phyloP scores from a whole-genome alignment of 1,140 invertebrate species.

The Stegodyphus mimosarum region DNA sequence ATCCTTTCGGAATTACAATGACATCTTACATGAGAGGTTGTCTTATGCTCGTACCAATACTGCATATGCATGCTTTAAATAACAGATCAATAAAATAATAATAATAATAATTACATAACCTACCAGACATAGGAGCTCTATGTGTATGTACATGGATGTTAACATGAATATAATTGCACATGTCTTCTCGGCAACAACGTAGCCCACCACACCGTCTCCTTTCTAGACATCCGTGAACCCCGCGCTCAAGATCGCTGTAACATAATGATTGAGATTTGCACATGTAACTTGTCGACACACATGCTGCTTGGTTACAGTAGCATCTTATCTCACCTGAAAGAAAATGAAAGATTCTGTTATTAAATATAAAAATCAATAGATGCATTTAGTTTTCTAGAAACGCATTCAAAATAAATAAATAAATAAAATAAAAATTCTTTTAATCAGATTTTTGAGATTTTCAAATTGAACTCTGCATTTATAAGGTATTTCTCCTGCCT shows the following conservation, averaged over 20 bases:
- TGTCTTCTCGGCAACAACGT: constrained; percentile 79
- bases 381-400: too few species aligned
- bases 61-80: too few species aligned
- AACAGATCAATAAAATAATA: too few species aligned
- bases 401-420: too few species aligned
- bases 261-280: constrained; percentile 73
- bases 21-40: too few species aligned
- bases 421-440: too few species aligned
- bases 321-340: constrained; percentile 75
- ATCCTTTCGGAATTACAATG: too few species aligned
- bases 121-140: constrained; percentile 24
- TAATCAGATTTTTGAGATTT: too few species aligned
- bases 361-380: background rate
- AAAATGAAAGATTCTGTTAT: constrained; percentile 3
- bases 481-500: too few species aligned
- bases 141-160: constrained; percentile 21
- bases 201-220: constrained; percentile 63
- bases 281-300: constrained; percentile 83
- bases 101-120: background rate
- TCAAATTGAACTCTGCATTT: too few species aligned
- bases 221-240: constrained; percentile 60
- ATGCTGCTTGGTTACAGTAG: constrained; percentile 83
- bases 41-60: too few species aligned
- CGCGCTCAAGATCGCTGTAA: constrained; percentile 48
- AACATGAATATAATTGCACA: constrained; percentile 79